phyloP scores from a whole-genome alignment of 2,797 vertebrate species.

The Danio aesculapii region DNA sequence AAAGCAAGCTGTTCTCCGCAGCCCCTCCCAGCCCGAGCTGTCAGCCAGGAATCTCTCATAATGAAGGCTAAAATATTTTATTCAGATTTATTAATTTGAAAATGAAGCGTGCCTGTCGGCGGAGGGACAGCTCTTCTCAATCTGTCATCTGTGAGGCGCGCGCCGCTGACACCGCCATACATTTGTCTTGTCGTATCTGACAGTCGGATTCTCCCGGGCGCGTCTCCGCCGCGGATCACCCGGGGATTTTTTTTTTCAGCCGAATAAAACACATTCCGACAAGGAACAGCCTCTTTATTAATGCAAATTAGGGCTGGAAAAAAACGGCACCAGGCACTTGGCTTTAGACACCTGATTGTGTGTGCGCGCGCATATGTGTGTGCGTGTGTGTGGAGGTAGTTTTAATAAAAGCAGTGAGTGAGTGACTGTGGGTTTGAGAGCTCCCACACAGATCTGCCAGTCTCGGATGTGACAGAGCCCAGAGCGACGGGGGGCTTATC shows the following conservation, averaged over 20 bases:
- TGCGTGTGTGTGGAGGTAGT: slow-evolving; percentile 61
- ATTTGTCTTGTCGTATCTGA: slow-evolving; percentile 99
- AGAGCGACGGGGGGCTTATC: slow-evolving; percentile 42
- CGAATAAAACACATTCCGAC: slow-evolving; percentile 99
- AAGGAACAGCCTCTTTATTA: slow-evolving; percentile 99
- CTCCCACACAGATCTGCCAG: slow-evolving; percentile 70
- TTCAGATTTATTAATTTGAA: slow-evolving; percentile 99
- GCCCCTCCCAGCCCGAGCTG: slow-evolving; percentile 86
- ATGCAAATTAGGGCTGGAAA: slow-evolving; percentile 97
- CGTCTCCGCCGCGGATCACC: slow-evolving; percentile 92
- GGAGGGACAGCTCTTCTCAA: slow-evolving; percentile 99
- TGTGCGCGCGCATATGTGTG: slow-evolving; percentile 65
- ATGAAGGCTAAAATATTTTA: slow-evolving; percentile 99
- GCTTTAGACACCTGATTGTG: slow-evolving; percentile 86
- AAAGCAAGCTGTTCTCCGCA: slow-evolving; percentile 96
- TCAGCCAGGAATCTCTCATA: slow-evolving; percentile 94
- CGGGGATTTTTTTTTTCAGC: slow-evolving; percentile 94
- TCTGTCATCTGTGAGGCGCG: slow-evolving; percentile 96
- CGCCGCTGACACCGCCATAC: slow-evolving; percentile 94
- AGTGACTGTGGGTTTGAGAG: slow-evolving; percentile 66
- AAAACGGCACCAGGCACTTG: slow-evolving; percentile 87
- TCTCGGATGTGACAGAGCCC: slow-evolving; percentile 69
- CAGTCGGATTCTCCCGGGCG: slow-evolving; percentile 96
- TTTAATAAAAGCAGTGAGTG: slow-evolving; percentile 66
- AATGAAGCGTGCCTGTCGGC: slow-evolving; percentile 99